Conservation (phyloP, 2,797 vertebrate genomes). For the Oreochromis grahami region DNA sequence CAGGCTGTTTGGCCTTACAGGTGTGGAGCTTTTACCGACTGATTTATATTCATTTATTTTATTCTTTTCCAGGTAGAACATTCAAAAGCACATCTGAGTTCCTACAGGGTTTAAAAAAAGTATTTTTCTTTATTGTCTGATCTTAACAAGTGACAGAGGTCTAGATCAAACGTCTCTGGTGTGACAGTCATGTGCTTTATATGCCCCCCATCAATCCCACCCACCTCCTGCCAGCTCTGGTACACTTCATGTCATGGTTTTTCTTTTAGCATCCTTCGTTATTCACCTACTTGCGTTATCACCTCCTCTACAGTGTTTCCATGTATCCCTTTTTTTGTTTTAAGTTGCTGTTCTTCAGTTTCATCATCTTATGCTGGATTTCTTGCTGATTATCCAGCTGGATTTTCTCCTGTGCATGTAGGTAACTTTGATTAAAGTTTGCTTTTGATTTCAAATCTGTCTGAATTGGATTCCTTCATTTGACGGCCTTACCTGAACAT, state of each 20-base stretch:
- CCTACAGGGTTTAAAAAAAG: background rate
- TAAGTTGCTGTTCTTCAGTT: background rate
- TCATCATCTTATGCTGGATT: background rate
- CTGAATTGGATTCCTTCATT: background rate
- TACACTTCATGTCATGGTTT: background rate
- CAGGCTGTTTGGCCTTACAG: background rate
- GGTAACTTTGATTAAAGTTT: background rate
- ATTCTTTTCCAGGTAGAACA: background rate
- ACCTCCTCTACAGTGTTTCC: background rate
- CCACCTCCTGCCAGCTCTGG: background rate
- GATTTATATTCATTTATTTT: background rate
- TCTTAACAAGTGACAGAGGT: background rate
- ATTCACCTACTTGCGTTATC: background rate
- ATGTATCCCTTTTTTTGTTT: background rate
- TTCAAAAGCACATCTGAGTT: background rate
- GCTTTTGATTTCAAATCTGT: background rate
- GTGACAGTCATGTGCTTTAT: background rate
- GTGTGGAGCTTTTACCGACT: background rate
- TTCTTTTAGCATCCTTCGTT: background rate
- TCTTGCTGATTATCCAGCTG: background rate
- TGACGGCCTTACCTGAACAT: background rate
- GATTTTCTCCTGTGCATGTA: background rate
- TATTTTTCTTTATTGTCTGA: background rate
- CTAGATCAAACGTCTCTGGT: background rate
- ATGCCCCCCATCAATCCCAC: background rate